A percentile compares a stretch with the other conserved stretches of the same genome.
These are phyloP conservation scores for Gymnorhina tibicen DNA, from an alignment of 2,113 vertebrate species.

Conservation along the genomic window DNA sequence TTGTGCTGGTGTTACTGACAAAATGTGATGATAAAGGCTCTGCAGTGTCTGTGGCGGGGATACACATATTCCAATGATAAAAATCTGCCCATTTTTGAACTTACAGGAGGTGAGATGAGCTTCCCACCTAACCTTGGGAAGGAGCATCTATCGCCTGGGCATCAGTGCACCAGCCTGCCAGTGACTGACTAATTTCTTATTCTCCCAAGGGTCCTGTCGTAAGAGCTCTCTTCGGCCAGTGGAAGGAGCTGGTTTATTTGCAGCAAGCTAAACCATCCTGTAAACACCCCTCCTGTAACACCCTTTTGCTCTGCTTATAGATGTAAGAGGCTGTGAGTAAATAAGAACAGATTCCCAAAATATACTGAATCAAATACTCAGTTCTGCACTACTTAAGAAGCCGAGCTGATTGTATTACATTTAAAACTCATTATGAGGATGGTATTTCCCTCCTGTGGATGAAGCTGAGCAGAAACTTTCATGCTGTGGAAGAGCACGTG, in stretches of 20 bases:
- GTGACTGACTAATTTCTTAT: not conserved
- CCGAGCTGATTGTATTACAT: not conserved
- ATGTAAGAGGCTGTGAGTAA: not conserved
- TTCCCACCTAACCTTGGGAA: not conserved
- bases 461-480: not conserved
- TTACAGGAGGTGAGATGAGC: not conserved
- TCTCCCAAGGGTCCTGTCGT: not conserved
- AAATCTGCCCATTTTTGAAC: not conserved
- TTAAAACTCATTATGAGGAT: not conserved
- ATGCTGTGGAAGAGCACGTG: not conserved
- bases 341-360: not conserved
- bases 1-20: not conserved
- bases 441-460: not conserved
- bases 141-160: not conserved
- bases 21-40: not conserved
- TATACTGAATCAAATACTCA: not conserved
- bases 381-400: not conserved
- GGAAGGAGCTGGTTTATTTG: not conserved
- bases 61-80: fast-evolving
- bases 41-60: not conserved
- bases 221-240: not conserved
- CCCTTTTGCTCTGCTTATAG: not conserved
- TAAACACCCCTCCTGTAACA: not conserved
- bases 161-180: not conserved
- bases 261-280: not conserved